Conservation (phyloP, 2,113 vertebrate species). For the human (Homo sapiens) region DNA sequence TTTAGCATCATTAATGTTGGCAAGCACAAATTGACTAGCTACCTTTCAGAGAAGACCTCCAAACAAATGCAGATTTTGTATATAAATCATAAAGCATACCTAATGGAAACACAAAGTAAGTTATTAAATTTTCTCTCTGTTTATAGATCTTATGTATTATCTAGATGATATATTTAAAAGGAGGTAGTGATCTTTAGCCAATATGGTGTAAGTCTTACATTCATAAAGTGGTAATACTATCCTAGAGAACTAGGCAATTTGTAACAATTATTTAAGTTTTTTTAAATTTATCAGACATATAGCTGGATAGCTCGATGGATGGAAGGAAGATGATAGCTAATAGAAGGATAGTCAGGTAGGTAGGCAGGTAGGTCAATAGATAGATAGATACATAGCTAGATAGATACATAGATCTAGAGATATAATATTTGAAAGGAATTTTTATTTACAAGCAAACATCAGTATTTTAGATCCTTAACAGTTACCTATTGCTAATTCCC, state of each 20-base stretch:
- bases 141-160: background rate
- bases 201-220: background rate
- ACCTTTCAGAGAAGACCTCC: background rate
- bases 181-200: background rate
- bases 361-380: too few species aligned
- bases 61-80: background rate
- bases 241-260: background rate
- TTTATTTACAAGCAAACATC: constrained; percentile 12
- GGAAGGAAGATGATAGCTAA: too few species aligned
- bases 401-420: background rate
- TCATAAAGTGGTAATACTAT: background rate
- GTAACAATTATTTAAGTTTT: background rate
- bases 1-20: background rate
- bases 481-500: background rate
- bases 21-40: background rate
- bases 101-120: background rate
- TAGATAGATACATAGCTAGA: background rate
- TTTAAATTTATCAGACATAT: background rate
- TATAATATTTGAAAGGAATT: background rate
- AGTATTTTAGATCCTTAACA: constrained; percentile 27
- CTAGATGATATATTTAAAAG: background rate
- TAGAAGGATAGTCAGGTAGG: too few species aligned
- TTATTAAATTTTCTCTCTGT: background rate
- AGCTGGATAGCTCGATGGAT: too few species aligned
- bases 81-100: background rate